Evolutionary conservation across 2,113 vertebrate genomes (phyloP).

Genomic region (Nymphicus hollandicus): DNA sequence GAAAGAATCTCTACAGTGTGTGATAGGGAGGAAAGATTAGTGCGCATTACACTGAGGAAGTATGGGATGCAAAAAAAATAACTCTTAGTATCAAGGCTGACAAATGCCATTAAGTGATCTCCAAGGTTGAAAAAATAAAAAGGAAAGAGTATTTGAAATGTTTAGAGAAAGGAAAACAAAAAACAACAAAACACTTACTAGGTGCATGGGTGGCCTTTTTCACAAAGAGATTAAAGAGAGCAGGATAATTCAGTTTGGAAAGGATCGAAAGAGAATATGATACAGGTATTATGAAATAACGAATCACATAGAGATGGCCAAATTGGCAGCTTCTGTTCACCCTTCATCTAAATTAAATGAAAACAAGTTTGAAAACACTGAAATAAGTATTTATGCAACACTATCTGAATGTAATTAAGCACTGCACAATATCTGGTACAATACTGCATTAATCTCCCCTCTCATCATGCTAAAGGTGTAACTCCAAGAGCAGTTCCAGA

Average conservation of each 20-base stretch:
- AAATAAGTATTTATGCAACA: slow-evolving; percentile 22
- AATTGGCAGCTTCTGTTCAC: slow-evolving; percentile 41
- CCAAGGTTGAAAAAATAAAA: background rate
- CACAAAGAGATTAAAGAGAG: slow-evolving; percentile 48
- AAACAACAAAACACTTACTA: background rate
- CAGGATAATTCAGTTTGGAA: slow-evolving; percentile 49
- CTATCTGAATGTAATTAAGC: background rate
- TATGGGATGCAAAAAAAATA: background rate
- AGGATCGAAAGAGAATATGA: slow-evolving; percentile 28
- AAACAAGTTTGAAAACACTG: slow-evolving; percentile 39
- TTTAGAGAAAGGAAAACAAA: background rate
- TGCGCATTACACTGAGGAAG: background rate
- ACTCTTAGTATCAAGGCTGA: background rate
- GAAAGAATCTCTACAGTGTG: background rate
- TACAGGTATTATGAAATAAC: slow-evolving; percentile 67
- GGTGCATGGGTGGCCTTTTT: slow-evolving; percentile 54
- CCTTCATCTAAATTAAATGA: slow-evolving; percentile 57
- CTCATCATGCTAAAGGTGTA: background rate
- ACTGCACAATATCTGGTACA: background rate
- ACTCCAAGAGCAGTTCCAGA: background rate
- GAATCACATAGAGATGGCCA: slow-evolving; percentile 42
- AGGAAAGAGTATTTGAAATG: background rate
- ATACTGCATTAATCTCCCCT: background rate
- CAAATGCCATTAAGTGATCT: slow-evolving; percentile 17
- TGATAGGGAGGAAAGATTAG: background rate